Base-by-base conservation (phyloP, 2,113 vertebrate species). In the Epinephelus cyanopodus region DNA sequence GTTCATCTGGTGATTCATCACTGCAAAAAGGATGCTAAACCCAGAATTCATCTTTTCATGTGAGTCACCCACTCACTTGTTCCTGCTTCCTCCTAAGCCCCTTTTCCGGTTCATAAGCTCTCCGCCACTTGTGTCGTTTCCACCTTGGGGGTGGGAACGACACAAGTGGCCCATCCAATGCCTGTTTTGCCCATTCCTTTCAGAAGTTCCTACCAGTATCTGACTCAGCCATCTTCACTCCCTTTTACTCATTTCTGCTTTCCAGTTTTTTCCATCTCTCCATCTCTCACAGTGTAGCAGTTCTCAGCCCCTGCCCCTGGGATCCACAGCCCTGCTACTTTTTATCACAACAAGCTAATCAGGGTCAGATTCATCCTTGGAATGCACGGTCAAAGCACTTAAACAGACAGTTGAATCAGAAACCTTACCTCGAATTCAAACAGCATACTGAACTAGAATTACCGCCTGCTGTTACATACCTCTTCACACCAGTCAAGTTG, bases 31-130 rank as follows among this genome's bases (percentile, higher is more conserved):
- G 7, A 54, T 12, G 50, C 19, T 48, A 12, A n/a, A 29, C 57
- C 50, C 29, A 0, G 62, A 80, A 73, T 78, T 66, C 42, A 57
- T 57, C 73, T 33, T 53, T 73, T 56, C 63, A 57, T 45, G 21
- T 83, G 75, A 80, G 52, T 77, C 82, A 80, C 33, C 80, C 76
- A 61, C 73, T 53, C 48, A 45, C 62, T 53, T 37, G 17, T 67
- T 66, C 60, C 79, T 42, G 74, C 79, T 65, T 81, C 78, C 73
- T 56, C 18, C 64, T 70, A 18, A 70, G 13, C 33, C 54, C 39
- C 54, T 76, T 33, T 50, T 54, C 25, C 39, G 25, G 33, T 77
- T 77, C 57, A 74, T n/a, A 52, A 57, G 71, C 77, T 81, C 53
- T 67, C 23, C 25, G 13, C 52, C 62, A 63, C 63, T 54, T 81